Base-by-base conservation (phyloP, 2,113 vertebrate species). In the Malurus elegans region DNA sequence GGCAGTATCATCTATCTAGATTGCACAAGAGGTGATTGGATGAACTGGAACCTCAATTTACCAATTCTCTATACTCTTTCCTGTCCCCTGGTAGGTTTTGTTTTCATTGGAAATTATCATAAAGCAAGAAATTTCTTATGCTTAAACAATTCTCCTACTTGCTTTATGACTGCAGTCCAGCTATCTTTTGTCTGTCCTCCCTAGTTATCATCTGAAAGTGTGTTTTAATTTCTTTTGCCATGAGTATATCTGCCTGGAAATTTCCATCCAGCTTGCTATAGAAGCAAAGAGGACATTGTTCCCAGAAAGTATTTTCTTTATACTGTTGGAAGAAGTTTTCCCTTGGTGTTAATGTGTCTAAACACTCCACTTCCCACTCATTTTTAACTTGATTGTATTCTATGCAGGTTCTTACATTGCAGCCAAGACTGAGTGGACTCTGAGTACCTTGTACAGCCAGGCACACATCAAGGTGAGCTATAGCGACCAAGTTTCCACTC, bases 401-500 rank as follows among this genome's bases (percentile, higher is more conserved):
- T 74, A 0, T 69, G 25, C 73, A 91, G 73, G 42, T 87, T 93
- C 70, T 57, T 64, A 79, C 14, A 64, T 21, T 74, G 44, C 45
- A 92, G 48, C 83, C 83, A 86, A 67, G 83, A 65, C 40, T 67
- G 26, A 38, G 38, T 74, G 61, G 18, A 84, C 36, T 67, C 76
- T 92, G 91, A 78, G 75, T 18, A 60, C 36, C 61, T 87, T 0
- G 0, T 48, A 62, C 51, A 88, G 31, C 47, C 75, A 82, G 85
- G 57, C 31, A 72, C 61, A 18, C 45, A 69, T 89, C 80, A 92
- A 57, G 36, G 45, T 95, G 73, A 96, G 78, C 58, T 97, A 57
- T 62, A 23, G 40, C 0, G 1, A 79, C 29, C 16, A 85, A 50
- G 38, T 85, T 91, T 91, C 70, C 50, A 47, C 61, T 91, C 58